A percentile compares a stretch with the other conserved stretches of the same genome.
phyloP scores from a whole-genome alignment of 2,113 vertebrate genomes.

The Alexandromys fortis region DNA sequence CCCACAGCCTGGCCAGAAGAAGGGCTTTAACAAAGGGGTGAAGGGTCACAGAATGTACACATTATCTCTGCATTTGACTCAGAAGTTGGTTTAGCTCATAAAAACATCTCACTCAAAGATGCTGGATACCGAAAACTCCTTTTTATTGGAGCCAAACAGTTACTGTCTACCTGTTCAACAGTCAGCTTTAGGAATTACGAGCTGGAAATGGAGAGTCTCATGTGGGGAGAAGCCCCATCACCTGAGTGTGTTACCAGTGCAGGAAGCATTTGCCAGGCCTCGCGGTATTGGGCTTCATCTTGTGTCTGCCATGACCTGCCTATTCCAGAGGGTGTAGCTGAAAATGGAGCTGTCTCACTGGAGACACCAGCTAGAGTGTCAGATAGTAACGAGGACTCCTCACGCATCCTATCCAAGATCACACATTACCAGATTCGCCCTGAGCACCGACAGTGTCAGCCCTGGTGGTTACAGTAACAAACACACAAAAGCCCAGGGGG shows the following conservation, averaged over 20 bases:
- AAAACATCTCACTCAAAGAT: slow-evolving; percentile 30
- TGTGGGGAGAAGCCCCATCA: neutral
- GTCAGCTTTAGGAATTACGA: slow-evolving; percentile 9
- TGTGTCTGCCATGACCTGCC: neutral
- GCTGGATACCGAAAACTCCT: neutral
- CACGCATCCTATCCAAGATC: neutral
- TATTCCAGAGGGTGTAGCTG: neutral
- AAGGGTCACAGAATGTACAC: neutral
- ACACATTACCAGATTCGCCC: neutral
- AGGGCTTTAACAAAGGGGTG: neutral
- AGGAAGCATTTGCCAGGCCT: neutral
- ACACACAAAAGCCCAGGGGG: neutral
- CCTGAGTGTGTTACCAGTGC: neutral
- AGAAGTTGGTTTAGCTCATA: neutral
- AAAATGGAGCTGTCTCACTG: neutral
- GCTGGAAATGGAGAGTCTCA: slow-evolving; percentile 6
- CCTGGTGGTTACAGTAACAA: neutral
- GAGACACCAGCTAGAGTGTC: neutral
- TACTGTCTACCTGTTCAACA: slow-evolving; percentile 34
- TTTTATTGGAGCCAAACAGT: neutral
- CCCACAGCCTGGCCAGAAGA: neutral
- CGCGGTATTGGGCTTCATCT: neutral
- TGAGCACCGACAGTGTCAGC: neutral
- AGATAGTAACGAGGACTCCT: neutral
- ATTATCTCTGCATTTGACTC: neutral